Evolutionary conservation across 2,113 vertebrate genomes (phyloP).

Genomic region (Aphyosemion australe): DNA sequence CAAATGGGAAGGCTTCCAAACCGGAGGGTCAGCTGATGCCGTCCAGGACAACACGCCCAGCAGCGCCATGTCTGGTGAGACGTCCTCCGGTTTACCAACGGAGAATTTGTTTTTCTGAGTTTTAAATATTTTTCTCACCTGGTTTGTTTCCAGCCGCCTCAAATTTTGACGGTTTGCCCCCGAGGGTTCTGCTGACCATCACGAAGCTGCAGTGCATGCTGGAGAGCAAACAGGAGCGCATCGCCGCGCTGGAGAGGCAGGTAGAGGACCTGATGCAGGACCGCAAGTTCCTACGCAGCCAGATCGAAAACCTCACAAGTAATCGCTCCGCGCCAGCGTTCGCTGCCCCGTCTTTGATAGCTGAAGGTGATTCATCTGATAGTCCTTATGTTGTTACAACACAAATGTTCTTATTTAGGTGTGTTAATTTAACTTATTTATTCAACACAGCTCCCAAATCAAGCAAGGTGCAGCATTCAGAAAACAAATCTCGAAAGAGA

Average conservation of each 20-base stretch:
- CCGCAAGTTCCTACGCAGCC: slow-evolving; percentile 77
- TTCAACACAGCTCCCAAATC: slow-evolving; percentile 41
- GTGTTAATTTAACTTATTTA: fast-evolving
- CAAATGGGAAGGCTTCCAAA: slow-evolving; percentile 69
- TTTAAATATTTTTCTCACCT: neutral
- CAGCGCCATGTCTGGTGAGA: slow-evolving; percentile 75
- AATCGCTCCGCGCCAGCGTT: slow-evolving; percentile 53
- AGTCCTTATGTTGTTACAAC: neutral
- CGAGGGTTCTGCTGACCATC: slow-evolving; percentile 75
- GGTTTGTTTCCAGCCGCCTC: slow-evolving; percentile 41
- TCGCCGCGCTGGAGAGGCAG: slow-evolving; percentile 71
- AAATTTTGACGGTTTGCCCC: slow-evolving; percentile 62
- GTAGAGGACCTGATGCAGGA: slow-evolving; percentile 81
- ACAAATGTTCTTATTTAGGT: no score
- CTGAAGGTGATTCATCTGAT: slow-evolving; percentile 38
- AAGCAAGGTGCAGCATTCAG: slow-evolving; percentile 59
- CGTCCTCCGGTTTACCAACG: neutral
- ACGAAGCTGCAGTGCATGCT: slow-evolving; percentile 79
- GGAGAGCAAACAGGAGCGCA: slow-evolving; percentile 78
- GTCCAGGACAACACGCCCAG: slow-evolving; percentile 78
- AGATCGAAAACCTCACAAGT: slow-evolving; percentile 79
- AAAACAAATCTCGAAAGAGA: slow-evolving; percentile 69
- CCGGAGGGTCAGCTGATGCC: slow-evolving; percentile 44
- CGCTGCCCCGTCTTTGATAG: slow-evolving; percentile 29
- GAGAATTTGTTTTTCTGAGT: neutral